Conservation (phyloP, 37 sponge, comb jelly and placozoan species). For the Eunapius fragilis region DNA sequence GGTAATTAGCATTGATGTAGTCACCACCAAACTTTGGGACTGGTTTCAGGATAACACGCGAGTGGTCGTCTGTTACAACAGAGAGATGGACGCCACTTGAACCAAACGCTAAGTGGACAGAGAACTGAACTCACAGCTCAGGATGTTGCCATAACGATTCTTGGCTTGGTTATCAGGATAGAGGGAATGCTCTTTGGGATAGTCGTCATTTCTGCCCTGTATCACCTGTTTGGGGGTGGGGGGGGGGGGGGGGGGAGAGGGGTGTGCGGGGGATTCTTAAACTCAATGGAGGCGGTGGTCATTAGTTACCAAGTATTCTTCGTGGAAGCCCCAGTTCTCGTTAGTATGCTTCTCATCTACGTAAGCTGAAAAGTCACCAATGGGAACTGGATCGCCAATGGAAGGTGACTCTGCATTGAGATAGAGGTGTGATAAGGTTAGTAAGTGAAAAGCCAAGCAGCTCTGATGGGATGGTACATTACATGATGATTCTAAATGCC, state of each 20-base stretch:
- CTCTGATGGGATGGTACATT: too few species aligned
- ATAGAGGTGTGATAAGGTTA: too few species aligned
- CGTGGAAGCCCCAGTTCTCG: constrained; percentile 64
- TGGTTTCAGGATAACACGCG: constrained; percentile 52
- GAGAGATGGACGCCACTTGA: neutral
- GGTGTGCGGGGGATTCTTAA: neutral
- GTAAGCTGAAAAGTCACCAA: constrained; percentile 23
- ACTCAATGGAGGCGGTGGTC: neutral
- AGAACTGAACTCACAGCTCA: constrained; percentile 64
- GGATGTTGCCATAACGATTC: constrained; percentile 85
- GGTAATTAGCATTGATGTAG: constrained; percentile 85
- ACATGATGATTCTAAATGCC: too few species aligned
- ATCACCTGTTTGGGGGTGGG: neutral
- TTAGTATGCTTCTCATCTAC: constrained; percentile 58
- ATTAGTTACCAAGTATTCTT: constrained; percentile 62
- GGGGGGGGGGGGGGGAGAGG: neutral
- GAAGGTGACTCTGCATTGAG: neutral
- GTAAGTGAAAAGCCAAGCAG: too few species aligned
- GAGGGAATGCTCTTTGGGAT: constrained; percentile 10
- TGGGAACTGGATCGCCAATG: constrained; percentile 24
- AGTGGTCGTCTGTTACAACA: constrained; percentile 50
- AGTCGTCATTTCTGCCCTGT: neutral
- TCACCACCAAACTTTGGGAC: constrained; percentile 44
- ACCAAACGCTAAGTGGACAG: neutral
- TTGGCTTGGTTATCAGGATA: constrained; percentile 64